These are phyloP conservation scores for Pollenia amentaria DNA, from an alignment of 2,888 invertebrate species.

Conservation along the genomic window DNA sequence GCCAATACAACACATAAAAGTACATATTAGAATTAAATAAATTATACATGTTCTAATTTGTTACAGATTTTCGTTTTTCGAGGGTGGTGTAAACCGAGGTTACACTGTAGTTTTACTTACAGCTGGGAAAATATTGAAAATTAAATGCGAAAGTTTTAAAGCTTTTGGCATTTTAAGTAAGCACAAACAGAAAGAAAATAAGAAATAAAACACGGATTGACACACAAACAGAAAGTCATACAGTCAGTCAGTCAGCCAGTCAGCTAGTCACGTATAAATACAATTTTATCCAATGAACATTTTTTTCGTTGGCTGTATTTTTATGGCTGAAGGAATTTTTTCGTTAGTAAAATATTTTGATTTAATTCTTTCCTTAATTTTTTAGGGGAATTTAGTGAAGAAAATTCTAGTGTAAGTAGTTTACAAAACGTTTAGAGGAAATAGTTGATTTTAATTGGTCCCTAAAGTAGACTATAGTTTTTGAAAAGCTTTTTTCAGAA, in stretches of 20 bases:
- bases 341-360: background rate
- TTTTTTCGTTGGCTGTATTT: slow-evolving; percentile 2
- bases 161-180: slow-evolving; percentile 44
- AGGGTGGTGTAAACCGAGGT: too few species aligned
- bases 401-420: slow-evolving; percentile 9
- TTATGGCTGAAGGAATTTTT: background rate
- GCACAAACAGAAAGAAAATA: slow-evolving; percentile 12
- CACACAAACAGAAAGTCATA: background rate
- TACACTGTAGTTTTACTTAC: background rate
- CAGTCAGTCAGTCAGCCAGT: background rate
- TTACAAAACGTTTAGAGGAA: background rate
- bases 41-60: too few species aligned
- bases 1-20: too few species aligned
- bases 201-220: background rate
- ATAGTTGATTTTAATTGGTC: background rate
- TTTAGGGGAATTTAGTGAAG: background rate
- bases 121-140: background rate
- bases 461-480: background rate
- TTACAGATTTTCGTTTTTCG: too few species aligned
- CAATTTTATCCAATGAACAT: slow-evolving; percentile 21
- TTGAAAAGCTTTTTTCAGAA: background rate
- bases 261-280: slow-evolving; percentile 6
- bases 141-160: background rate
- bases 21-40: too few species aligned
- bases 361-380: background rate